Conservation (phyloP, 2,888 invertebrate species). For the Synergus laeviventris region DNA sequence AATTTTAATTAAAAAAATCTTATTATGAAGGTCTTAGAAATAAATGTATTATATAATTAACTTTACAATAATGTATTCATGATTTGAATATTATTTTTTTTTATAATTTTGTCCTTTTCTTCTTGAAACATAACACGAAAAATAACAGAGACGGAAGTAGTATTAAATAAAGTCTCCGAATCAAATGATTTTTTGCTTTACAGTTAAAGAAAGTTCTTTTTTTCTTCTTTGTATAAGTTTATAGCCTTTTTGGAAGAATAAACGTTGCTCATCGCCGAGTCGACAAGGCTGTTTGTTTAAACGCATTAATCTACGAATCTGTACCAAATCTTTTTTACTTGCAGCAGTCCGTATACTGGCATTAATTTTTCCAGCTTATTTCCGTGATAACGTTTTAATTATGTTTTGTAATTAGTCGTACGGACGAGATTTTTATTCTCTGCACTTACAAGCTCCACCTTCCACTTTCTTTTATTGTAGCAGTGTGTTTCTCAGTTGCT, state of each 20-base stretch:
- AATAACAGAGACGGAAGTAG: neutral
- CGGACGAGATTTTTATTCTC: conserved; percentile 41
- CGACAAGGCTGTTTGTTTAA: conserved; percentile 60
- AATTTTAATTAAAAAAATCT: neutral
- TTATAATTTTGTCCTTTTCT: too few species aligned
- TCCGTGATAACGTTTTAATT: conserved; percentile 62
- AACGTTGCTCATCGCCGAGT: conserved; percentile 19
- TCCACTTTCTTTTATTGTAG: conserved; percentile 2
- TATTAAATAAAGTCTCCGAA: neutral
- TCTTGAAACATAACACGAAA: too few species aligned
- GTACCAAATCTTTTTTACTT: conserved; percentile 48
- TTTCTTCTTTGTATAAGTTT: conserved; percentile 35
- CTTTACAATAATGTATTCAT: neutral
- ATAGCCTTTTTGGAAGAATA: conserved; percentile 34
- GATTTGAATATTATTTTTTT: neutral
- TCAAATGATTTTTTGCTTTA: conserved; percentile 9
- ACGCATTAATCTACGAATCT: conserved; percentile 62
- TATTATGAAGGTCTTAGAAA: neutral
- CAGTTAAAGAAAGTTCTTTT: conserved; percentile 1
- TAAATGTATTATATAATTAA: neutral
- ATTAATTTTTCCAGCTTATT: conserved; percentile 57
- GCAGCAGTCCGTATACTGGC: conserved; percentile 45
- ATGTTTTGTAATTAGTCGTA: conserved; percentile 63
- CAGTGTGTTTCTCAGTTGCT: conserved; percentile 20
- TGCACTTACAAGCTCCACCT: neutral